Conservation (phyloP, 2,113 vertebrate species). For the Ardeotis arabs region DNA sequence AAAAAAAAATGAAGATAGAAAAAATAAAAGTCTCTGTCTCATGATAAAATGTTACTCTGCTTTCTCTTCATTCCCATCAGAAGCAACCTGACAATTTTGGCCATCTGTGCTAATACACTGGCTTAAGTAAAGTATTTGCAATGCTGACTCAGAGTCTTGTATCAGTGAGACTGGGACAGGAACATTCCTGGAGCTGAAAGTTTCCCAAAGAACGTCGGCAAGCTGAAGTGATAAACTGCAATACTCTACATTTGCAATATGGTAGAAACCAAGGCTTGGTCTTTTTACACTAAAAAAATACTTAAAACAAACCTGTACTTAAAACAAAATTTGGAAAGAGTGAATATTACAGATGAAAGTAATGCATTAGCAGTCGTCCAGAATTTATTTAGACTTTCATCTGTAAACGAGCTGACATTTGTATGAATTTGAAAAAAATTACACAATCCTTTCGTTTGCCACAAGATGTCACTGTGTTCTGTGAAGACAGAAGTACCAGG, state of each 20-base stretch:
- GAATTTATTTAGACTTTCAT: not conserved
- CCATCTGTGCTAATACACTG: not conserved
- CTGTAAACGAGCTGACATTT: not conserved
- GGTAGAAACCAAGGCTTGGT: not conserved
- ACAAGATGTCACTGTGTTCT: slow-evolving; percentile 57
- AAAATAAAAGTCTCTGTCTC: not conserved
- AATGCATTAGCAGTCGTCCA: not conserved
- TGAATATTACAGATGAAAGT: not conserved
- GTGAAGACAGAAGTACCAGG: not conserved
- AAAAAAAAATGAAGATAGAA: not conserved
- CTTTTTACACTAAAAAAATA: not conserved
- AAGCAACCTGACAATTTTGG: not conserved
- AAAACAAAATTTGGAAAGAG: not conserved
- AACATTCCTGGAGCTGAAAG: not conserved
- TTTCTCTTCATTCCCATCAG: not conserved
- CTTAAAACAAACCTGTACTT: not conserved
- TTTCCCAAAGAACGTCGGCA: not conserved
- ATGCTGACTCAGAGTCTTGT: not conserved
- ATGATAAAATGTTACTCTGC: not conserved
- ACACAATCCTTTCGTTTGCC: not conserved
- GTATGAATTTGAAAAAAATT: not conserved
- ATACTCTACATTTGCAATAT: not conserved
- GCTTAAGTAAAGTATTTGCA: not conserved
- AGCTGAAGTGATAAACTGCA: not conserved
- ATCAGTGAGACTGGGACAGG: not conserved